Percentiles rank a stretch among this genome's conserved stretches.
Conservation (phyloP, 2,888 invertebrate genomes). For the Megalurothrips usitatus region DNA sequence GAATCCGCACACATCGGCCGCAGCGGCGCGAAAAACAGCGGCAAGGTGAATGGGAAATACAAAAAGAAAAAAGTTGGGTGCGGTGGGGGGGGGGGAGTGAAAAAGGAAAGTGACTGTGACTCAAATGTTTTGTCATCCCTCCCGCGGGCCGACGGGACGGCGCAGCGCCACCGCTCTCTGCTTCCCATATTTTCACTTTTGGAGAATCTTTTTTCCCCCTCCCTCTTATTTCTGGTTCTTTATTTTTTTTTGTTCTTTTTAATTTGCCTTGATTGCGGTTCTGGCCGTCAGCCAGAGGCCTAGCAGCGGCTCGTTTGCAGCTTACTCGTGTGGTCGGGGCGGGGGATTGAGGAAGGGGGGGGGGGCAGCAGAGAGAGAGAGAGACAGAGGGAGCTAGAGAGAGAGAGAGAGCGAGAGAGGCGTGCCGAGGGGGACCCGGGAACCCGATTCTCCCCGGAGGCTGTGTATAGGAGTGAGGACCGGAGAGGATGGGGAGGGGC, state of each 20-base stretch:
- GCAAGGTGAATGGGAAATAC: neutral
- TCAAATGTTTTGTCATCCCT: neutral
- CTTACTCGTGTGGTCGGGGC: neutral
- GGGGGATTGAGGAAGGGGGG: neutral
- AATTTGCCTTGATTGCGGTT: conserved; percentile 1
- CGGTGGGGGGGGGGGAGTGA: neutral
- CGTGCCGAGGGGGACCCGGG: too few relatives aligned
- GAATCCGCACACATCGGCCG: too few relatives aligned
- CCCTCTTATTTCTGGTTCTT: neutral
- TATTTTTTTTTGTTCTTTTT: neutral
- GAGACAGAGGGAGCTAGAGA: too few relatives aligned
- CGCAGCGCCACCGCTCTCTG: neutral
- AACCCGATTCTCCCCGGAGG: too few relatives aligned
- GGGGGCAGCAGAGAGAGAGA: neutral
- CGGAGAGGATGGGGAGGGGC: too few relatives aligned
- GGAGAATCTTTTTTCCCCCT: neutral
- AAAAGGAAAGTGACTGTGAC: neutral
- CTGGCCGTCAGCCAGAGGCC: neutral
- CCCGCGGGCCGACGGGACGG: neutral
- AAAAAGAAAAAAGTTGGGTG: neutral
- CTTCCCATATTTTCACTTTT: neutral
- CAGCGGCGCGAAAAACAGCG: neutral
- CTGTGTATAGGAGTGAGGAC: too few relatives aligned
- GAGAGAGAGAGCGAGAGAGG: too few relatives aligned
- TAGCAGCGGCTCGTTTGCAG: too few relatives aligned